Evolutionary conservation across 2,797 vertebrate species (phyloP).

Genomic region (Neosalanx taihuensis): DNA sequence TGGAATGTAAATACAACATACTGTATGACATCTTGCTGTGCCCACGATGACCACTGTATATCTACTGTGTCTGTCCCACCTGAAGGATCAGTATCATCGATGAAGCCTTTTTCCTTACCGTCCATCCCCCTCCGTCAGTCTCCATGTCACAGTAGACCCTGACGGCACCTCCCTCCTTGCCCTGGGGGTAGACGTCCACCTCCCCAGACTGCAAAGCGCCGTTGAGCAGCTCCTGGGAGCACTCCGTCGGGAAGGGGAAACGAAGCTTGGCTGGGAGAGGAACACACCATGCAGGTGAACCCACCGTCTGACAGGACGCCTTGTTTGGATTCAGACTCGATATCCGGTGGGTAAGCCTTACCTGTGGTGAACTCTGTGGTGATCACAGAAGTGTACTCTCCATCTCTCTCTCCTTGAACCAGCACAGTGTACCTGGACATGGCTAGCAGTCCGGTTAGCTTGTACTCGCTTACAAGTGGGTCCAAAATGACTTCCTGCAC

Average conservation of each 20-base stretch:
- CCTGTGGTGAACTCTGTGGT: constrained; percentile 83
- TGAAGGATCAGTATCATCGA: not conserved
- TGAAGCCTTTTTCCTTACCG: constrained; percentile 68
- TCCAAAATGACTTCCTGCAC: constrained; percentile 78
- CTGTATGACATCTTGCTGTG: not conserved
- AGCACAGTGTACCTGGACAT: constrained; percentile 75
- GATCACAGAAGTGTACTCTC: constrained; percentile 67
- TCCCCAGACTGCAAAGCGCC: constrained; percentile 75
- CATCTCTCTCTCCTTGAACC: constrained; percentile 74
- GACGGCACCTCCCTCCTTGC: constrained; percentile 71
- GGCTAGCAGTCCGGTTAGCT: constrained; percentile 75
- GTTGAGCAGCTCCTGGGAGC: constrained; percentile 85
- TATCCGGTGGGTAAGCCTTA: constrained; percentile 41
- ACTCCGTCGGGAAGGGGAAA: constrained; percentile 81
- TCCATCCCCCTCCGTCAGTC: constrained; percentile 89
- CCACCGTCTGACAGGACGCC: too few relatives aligned
- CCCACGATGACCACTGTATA: not conserved
- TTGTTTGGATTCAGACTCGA: too few relatives aligned
- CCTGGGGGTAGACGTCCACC: constrained; percentile 81
- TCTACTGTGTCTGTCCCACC: not conserved
- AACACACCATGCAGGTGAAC: not conserved
- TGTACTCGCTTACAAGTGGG: constrained; percentile 67
- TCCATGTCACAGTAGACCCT: constrained; percentile 91
- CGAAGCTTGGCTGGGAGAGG: constrained; percentile 68
- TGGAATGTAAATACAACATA: too few relatives aligned